These are phyloP conservation scores for Montipora cactus DNA, from an alignment of 64 coral and sea anemone genomes.

Conservation along the genomic window DNA sequence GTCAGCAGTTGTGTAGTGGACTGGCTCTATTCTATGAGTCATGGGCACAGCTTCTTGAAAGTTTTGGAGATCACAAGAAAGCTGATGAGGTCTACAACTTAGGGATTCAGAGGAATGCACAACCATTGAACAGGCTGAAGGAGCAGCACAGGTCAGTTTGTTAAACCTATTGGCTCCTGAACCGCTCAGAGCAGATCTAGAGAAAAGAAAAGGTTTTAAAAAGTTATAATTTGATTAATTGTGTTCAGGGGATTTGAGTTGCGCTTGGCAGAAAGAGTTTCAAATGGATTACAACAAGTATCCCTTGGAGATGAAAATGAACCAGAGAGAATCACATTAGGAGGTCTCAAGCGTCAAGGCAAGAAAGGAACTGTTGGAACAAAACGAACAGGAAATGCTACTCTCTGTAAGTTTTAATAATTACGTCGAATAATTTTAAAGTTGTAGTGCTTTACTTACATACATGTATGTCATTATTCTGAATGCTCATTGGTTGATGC, in stretches of 20 bases:
- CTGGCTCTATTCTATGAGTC: slow-evolving; percentile 84
- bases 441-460: no score
- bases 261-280: slow-evolving; percentile 74
- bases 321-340: slow-evolving; percentile 73
- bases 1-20: slow-evolving; percentile 70
- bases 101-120: slow-evolving; percentile 83
- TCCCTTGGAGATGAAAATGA: slow-evolving; percentile 20
- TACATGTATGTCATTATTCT: no score
- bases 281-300: slow-evolving; percentile 19
- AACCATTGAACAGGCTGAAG: slow-evolving; percentile 76
- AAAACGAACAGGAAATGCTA: slow-evolving; percentile 71
- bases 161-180: neutral
- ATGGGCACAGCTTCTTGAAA: slow-evolving; percentile 86
- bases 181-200: no score
- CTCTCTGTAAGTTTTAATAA: slow-evolving; percentile 39
- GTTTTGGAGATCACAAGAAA: slow-evolving; percentile 75
- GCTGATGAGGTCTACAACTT: slow-evolving; percentile 88
- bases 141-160: slow-evolving; percentile 79
- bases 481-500: no score
- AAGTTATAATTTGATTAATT: neutral
- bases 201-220: no score
- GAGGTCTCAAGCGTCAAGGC: slow-evolving; percentile 71
- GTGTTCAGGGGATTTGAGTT: slow-evolving; percentile 77
- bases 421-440: no score
- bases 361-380: slow-evolving; percentile 89